Percentiles rank a stretch among this genome's conserved stretches.
phyloP scores from a whole-genome alignment of 2,113 vertebrate species.

The Podocnemis expansa region DNA sequence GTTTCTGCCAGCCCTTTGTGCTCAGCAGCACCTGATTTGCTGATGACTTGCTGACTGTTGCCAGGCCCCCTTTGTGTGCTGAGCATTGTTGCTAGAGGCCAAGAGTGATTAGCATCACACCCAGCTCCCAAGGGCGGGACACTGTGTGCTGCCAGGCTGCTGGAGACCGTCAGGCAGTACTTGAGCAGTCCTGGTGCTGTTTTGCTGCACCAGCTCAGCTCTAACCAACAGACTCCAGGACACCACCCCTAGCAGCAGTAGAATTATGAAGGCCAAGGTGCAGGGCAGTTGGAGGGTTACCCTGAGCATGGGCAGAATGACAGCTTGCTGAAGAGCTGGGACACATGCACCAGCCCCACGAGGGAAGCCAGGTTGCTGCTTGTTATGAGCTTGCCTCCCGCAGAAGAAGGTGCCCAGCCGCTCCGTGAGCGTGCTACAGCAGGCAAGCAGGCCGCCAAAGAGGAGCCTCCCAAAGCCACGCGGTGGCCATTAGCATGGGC shows the following conservation, averaged over 20 bases:
- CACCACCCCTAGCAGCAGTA: constrained; percentile 29
- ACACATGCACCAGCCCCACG: constrained; percentile 34
- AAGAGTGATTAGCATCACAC: not conserved
- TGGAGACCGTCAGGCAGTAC: not conserved
- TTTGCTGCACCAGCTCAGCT: not conserved
- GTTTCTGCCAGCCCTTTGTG: not conserved
- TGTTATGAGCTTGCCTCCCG: not conserved
- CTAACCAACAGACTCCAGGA: not conserved
- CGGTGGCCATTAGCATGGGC: constrained; percentile 52
- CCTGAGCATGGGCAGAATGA: constrained; percentile 45
- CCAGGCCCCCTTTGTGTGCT: not conserved
- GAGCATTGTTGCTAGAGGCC: not conserved
- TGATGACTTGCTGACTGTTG: not conserved
- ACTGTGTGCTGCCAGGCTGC: not conserved
- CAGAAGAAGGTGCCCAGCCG: not conserved
- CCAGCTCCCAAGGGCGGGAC: not conserved
- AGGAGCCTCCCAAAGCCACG: not conserved
- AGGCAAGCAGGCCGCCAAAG: not conserved
- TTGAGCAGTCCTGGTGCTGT: not conserved
- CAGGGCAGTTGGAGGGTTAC: constrained; percentile 51
- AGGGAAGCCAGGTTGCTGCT: not conserved
- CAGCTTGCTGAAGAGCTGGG: constrained; percentile 57
- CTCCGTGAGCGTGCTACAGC: not conserved
- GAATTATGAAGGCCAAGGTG: constrained; percentile 48
- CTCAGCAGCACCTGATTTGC: not conserved